Conservation (phyloP, 2,113 vertebrate species). For the Peromyscus polionotus region DNA sequence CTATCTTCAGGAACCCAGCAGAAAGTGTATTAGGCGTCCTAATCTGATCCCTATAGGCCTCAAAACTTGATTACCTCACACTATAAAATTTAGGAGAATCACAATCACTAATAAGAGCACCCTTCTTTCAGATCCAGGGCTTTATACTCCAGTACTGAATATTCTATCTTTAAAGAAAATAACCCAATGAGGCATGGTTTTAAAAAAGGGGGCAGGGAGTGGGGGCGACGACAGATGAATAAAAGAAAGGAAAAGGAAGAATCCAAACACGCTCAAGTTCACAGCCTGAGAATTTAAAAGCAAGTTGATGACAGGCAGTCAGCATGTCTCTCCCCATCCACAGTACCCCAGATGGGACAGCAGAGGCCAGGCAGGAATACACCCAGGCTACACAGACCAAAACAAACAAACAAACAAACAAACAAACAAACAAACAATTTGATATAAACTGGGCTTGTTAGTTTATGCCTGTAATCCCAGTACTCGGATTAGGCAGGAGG, state of each 20-base stretch:
- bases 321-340: fast-evolving
- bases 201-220: neutral
- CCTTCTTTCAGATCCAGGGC: neutral
- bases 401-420: neutral
- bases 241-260: neutral
- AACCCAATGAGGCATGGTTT: neutral
- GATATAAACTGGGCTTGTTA: neutral
- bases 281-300: neutral
- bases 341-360: fast-evolving
- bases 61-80: neutral
- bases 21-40: neutral
- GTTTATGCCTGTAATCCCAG: neutral
- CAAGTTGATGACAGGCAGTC: neutral
- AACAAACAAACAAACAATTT: too few species aligned
- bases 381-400: neutral
- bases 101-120: neutral
- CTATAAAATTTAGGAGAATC: neutral
- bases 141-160: neutral
- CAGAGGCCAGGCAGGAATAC: neutral
- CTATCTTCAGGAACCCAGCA: neutral
- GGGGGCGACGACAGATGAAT: neutral
- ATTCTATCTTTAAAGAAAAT: neutral
- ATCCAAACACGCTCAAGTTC: neutral
- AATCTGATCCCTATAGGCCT: neutral
- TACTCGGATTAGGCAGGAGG: neutral